These are phyloP conservation scores for Chrysolina oricalcia DNA, from an alignment of 2,888 invertebrate genomes.

Conservation along the genomic window DNA sequence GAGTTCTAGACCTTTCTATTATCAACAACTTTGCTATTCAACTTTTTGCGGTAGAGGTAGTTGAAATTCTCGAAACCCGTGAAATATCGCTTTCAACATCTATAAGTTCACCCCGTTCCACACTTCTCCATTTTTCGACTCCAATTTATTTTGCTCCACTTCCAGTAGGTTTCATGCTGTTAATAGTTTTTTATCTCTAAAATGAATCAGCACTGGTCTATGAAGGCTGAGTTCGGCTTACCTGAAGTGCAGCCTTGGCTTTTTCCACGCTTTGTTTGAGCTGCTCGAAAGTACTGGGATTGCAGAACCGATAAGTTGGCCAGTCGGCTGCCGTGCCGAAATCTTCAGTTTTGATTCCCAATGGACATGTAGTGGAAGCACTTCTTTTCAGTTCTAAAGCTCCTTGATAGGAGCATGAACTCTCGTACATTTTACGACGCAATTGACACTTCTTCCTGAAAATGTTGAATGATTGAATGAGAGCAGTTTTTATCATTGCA, in stretches of 20 bases:
- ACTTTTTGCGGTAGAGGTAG: too few species aligned
- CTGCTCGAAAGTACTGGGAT: conserved; percentile 91
- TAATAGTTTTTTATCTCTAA: too few species aligned
- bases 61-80: too few species aligned
- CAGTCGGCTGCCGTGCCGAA: conserved; percentile 78
- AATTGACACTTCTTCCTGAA: conserved; percentile 68
- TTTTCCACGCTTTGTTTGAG: conserved; percentile 93
- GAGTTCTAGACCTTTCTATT: too few species aligned
- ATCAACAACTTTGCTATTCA: too few species aligned
- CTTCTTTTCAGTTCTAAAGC: conserved; percentile 71
- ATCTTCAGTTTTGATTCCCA: conserved; percentile 71
- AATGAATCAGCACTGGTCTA: too few species aligned
- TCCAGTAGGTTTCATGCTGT: too few species aligned
- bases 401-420: conserved; percentile 91
- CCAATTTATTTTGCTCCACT: too few species aligned
- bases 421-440: conserved; percentile 87
- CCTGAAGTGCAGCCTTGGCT: conserved; percentile 89
- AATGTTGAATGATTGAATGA: conserved; percentile 31
- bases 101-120: too few species aligned
- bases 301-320: conserved; percentile 84
- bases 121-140: too few species aligned
- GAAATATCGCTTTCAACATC: too few species aligned
- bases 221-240: conserved; percentile 46
- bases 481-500: neutral
- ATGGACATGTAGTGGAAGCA: conserved; percentile 65